Conservation (phyloP, 2,888 invertebrate genomes). For the Geophilus truncorum region DNA sequence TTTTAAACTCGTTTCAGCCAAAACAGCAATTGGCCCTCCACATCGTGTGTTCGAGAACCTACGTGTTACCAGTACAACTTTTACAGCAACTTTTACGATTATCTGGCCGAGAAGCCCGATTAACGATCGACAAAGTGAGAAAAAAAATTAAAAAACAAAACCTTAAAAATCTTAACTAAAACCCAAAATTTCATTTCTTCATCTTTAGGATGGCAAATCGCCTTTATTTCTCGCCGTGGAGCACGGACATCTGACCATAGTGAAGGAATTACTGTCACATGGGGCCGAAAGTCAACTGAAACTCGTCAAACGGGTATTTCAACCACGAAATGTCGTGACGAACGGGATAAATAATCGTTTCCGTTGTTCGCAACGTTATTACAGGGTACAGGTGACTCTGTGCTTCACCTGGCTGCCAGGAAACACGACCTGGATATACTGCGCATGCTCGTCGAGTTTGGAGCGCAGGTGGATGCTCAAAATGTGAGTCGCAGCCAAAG, state of each 20-base stretch:
- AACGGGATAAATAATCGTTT: background rate
- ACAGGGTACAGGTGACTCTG: slow-evolving; percentile 73
- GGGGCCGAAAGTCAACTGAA: slow-evolving; percentile 80
- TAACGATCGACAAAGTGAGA: slow-evolving; percentile 71
- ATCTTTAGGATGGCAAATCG: slow-evolving; percentile 75
- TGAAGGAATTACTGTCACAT: slow-evolving; percentile 81
- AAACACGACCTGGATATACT: slow-evolving; percentile 90
- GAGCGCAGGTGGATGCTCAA: slow-evolving; percentile 82
- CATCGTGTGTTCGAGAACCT: slow-evolving; percentile 86
- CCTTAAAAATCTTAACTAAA: background rate
- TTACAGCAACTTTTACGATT: slow-evolving; percentile 79
- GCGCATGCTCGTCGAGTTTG: slow-evolving; percentile 84
- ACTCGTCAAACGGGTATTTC: slow-evolving; percentile 32
- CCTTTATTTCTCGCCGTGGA: slow-evolving; percentile 90
- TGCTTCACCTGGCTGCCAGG: slow-evolving; percentile 90
- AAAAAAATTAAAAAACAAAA: background rate
- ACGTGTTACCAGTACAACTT: slow-evolving; percentile 86
- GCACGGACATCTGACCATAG: slow-evolving; percentile 92
- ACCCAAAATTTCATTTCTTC: background rate
- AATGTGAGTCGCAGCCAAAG: slow-evolving; percentile 61
- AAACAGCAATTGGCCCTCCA: slow-evolving; percentile 92
- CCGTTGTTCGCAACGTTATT: background rate
- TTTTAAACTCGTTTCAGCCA: slow-evolving; percentile 57
- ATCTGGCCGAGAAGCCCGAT: slow-evolving; percentile 82
- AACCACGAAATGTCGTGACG: background rate